Evolutionary conservation across 2,113 vertebrate species (phyloP).

Genomic region (Syngnathus floridae): DNA sequence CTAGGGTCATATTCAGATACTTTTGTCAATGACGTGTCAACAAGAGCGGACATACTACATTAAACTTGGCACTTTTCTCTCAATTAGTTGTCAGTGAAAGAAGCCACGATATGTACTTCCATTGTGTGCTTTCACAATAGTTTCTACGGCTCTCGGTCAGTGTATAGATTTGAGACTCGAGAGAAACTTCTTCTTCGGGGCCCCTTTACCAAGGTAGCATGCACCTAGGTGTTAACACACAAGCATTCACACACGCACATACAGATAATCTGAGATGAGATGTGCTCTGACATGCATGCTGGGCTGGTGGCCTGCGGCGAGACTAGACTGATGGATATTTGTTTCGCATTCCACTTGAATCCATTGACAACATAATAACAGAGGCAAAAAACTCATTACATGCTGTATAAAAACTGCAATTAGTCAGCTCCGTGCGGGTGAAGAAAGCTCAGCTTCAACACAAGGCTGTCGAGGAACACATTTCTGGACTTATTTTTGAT

Average conservation of each 20-base stretch:
- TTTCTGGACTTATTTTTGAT: background rate
- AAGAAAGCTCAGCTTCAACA: background rate
- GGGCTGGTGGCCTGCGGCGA: constrained; percentile 35
- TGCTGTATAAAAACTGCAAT: constrained; percentile 7
- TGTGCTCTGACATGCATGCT: constrained; percentile 53
- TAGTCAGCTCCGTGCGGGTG: background rate
- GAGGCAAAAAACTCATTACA: constrained; percentile 31
- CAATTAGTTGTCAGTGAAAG: no score
- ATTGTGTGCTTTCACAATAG: no score
- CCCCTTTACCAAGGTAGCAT: constrained; percentile 6
- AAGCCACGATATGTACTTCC: no score
- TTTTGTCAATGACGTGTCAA: no score
- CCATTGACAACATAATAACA: constrained; percentile 56
- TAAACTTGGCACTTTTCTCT: no score
- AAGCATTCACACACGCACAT: constrained; percentile 12
- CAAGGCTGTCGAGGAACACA: background rate
- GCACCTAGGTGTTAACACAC: background rate
- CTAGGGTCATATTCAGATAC: no score
- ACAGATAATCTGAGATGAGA: constrained; percentile 40
- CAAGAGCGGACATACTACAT: no score
- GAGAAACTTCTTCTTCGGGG: constrained; percentile 17
- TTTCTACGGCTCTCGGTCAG: constrained; percentile 26
- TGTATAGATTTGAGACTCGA: constrained; percentile 29
- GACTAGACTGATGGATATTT: constrained; percentile 36
- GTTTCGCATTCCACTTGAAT: constrained; percentile 54